phyloP scores from a whole-genome alignment of 2,888 invertebrate genomes.

The Phyllotreta striolata region DNA sequence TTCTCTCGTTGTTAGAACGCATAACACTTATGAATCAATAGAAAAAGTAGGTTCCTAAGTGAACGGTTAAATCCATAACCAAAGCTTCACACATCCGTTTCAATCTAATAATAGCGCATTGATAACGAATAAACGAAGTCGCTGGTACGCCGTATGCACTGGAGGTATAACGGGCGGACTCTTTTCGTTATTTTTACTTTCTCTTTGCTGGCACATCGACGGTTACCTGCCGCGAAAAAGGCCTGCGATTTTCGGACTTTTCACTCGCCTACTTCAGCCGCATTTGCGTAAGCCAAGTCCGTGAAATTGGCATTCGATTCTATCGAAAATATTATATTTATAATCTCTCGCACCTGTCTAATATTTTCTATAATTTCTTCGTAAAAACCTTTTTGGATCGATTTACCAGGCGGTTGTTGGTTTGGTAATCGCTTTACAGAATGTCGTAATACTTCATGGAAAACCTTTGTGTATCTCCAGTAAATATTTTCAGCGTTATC shows the following conservation, averaged over 20 bases:
- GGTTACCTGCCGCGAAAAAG: not conserved
- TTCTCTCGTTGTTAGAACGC: conserved; percentile 43
- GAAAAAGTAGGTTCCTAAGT: conserved; percentile 48
- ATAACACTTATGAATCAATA: conserved; percentile 42
- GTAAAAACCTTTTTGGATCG: no score
- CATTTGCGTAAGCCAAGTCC: not conserved
- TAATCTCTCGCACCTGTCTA: no score
- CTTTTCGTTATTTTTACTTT: conserved; percentile 25
- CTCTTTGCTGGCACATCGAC: conserved; percentile 8
- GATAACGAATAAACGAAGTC: conserved; percentile 10
- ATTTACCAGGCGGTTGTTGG: not conserved
- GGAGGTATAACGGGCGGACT: no score
- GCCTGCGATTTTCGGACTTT: conserved; percentile 16
- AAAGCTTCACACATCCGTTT: conserved; percentile 38
- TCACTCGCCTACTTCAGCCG: conserved; percentile 15
- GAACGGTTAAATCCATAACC: conserved; percentile 37
- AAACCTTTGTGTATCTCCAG: conserved; percentile 8
- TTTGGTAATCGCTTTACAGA: not conserved
- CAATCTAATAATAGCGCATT: conserved; percentile 28
- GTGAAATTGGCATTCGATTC: not conserved
- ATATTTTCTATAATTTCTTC: no score
- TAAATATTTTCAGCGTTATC: conserved; percentile 13
- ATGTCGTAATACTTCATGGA: conserved; percentile 8
- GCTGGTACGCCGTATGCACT: no score
- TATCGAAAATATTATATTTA: no score